These are phyloP conservation scores for Eretmocerus hayati DNA, from an alignment of 2,888 invertebrate species.

Conservation along the genomic window DNA sequence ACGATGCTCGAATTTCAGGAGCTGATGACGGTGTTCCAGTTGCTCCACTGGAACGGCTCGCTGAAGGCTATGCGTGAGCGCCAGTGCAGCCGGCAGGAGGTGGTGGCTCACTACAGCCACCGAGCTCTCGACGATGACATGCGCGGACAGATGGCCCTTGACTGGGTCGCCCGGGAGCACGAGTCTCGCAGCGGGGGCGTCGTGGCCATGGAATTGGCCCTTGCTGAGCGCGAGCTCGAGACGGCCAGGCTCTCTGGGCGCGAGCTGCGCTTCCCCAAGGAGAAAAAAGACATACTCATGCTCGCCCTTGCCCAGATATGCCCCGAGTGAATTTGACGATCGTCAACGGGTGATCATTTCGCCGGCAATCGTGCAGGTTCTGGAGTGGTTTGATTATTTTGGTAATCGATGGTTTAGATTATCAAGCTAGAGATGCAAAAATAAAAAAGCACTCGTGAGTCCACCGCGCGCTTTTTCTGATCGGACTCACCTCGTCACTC, in stretches of 20 bases:
- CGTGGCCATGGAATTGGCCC: conserved; percentile 71
- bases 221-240: conserved; percentile 81
- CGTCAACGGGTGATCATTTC: background rate
- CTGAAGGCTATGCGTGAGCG: conserved; percentile 90
- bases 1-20: conserved; percentile 96
- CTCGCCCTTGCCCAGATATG: conserved; percentile 77
- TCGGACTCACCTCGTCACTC: too few relatives aligned
- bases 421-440: too few relatives aligned
- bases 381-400: too few relatives aligned
- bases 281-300: conserved; percentile 89
- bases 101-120: conserved; percentile 88
- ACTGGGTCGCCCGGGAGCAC: conserved; percentile 83
- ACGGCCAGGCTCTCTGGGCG: conserved; percentile 80
- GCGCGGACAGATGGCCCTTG: conserved; percentile 92
- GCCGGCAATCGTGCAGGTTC: too few relatives aligned
- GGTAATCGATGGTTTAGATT: too few relatives aligned
- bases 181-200: conserved; percentile 58
- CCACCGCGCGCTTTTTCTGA: too few relatives aligned
- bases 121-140: conserved; percentile 89
- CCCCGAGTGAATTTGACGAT: conserved; percentile 33
- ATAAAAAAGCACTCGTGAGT: too few relatives aligned
- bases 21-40: conserved; percentile 94
- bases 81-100: conserved; percentile 89
- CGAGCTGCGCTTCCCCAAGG: conserved; percentile 88
- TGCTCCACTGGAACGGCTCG: conserved; percentile 95